Evolutionary conservation across 92 coral and sea anemone species (phyloP).

Genomic region (Epizoanthus scotinus): DNA sequence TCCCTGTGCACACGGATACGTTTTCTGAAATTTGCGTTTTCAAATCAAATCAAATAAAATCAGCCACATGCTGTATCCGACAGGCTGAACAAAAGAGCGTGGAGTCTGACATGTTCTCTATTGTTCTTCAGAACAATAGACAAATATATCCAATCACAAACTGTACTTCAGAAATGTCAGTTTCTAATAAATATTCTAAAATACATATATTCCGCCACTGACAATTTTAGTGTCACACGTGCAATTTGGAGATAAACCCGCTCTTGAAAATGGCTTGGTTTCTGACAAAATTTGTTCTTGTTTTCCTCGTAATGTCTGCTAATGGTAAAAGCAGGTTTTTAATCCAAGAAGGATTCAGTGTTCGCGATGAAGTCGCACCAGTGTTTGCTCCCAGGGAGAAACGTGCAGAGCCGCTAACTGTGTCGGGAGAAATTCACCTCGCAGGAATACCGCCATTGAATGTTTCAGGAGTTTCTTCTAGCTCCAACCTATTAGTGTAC

Average conservation of each 20-base stretch:
- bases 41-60: no score
- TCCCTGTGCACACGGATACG: no score
- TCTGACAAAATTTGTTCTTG: not conserved
- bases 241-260: not conserved
- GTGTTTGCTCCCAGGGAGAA: constrained; percentile 2
- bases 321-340: constrained; percentile 12
- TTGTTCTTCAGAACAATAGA: no score
- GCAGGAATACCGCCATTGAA: constrained; percentile 52
- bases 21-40: no score
- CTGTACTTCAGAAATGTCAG: not conserved
- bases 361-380: constrained; percentile 32
- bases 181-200: not conserved
- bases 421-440: constrained; percentile 57
- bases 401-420: constrained; percentile 25
- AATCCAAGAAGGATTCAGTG: constrained; percentile 28
- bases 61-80: no score
- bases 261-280: not conserved
- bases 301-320: not conserved
- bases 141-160: not conserved
- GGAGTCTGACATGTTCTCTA: no score
- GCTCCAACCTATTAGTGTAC: constrained; percentile 68
- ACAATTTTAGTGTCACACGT: not conserved
- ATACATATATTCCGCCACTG: not conserved
- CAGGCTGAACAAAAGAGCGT: no score
- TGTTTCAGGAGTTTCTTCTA: constrained; percentile 29